These are phyloP conservation scores for Circaetus cinerascens DNA, from an alignment of 2,113 vertebrate species.

Conservation along the genomic window DNA sequence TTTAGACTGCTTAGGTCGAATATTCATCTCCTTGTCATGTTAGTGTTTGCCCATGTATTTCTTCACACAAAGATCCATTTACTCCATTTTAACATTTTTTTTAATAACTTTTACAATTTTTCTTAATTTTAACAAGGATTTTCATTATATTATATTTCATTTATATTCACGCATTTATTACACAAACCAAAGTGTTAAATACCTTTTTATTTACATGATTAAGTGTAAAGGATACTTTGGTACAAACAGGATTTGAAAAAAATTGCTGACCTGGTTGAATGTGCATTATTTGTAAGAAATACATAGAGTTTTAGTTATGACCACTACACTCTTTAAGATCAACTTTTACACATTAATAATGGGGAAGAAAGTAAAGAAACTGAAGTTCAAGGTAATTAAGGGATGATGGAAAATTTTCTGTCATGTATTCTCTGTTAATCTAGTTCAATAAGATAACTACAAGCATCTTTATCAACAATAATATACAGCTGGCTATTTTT, in stretches of 20 bases:
- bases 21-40: background rate
- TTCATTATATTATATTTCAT: background rate
- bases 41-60: background rate
- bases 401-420: background rate
- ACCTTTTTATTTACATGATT: background rate
- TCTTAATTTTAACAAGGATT: background rate
- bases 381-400: background rate
- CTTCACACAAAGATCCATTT: background rate
- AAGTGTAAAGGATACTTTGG: background rate
- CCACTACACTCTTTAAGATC: background rate
- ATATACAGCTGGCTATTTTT: background rate
- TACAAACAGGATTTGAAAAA: background rate
- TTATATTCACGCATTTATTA: background rate
- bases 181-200: background rate
- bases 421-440: background rate
- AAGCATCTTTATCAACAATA: background rate
- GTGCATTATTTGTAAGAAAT: background rate
- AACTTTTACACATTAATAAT: background rate
- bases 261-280: background rate
- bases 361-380: background rate
- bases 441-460: background rate
- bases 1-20: background rate
- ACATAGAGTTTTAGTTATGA: background rate
- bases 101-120: background rate
- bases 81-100: background rate